These are phyloP conservation scores for Hypomesus transpacificus DNA, from an alignment of 2,113 vertebrate genomes.

Conservation along the genomic window DNA sequence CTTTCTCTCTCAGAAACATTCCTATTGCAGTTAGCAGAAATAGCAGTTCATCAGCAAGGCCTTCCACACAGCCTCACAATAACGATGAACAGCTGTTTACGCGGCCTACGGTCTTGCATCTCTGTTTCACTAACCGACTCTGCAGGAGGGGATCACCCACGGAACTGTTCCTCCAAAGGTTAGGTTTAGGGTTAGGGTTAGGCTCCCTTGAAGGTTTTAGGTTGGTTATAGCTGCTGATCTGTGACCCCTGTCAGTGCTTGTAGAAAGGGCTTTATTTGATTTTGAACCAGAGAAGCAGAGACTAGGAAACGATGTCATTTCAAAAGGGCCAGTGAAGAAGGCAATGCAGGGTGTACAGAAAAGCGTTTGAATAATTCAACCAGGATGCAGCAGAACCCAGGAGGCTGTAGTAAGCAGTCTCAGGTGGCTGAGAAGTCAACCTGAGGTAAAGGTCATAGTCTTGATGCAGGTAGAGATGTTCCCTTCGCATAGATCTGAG, in stretches of 20 bases:
- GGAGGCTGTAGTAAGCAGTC: not conserved
- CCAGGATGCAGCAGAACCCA: not conserved
- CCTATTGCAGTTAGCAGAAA: not conserved
- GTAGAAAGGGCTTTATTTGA: too few species aligned
- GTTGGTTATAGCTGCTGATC: too few species aligned
- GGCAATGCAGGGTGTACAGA: not conserved
- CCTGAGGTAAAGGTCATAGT: not conserved
- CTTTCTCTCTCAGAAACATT: conserved; percentile 11
- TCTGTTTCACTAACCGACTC: too few species aligned
- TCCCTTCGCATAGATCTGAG: not conserved
- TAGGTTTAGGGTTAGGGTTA: too few species aligned
- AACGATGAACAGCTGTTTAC: too few species aligned
- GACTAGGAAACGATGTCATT: not conserved
- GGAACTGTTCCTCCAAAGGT: too few species aligned
- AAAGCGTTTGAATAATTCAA: conserved; percentile 8
- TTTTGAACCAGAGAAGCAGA: not conserved
- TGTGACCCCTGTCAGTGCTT: too few species aligned
- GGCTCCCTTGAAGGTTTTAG: too few species aligned
- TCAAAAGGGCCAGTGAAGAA: not conserved
- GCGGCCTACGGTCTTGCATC: too few species aligned
- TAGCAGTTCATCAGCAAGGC: too few species aligned
- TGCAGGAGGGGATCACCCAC: too few species aligned
- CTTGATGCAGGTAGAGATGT: not conserved
- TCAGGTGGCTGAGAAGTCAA: not conserved
- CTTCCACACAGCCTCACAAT: too few species aligned